Base-by-base conservation (phyloP, 2,888 invertebrate species). In the Rhodophaea formosa region DNA sequence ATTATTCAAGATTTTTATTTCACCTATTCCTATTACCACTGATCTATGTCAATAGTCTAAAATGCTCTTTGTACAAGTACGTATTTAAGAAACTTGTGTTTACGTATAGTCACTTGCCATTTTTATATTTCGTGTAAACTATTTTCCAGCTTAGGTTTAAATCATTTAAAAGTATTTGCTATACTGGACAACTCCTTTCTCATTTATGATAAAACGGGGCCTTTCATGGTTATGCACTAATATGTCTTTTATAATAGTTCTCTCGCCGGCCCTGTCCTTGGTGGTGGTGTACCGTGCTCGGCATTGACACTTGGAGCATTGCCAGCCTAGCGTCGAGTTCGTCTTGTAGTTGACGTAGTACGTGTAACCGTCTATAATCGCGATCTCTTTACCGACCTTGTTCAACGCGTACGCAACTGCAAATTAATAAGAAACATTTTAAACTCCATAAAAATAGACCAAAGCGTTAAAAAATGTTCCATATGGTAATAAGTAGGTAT, bases 211-310 rank as follows among this genome's bases (percentile, higher is more conserved):
- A 43, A 59, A 69, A 8, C 56, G 35, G 8, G 67, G 66, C 0
- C 64, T 66, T 6, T 46, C 14, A 35, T 72, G 74, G 0, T 44
- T 58, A 15, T 74, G 74, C 12, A 12, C 12, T 12, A 39, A 12
- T n/a, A 12, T 8, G 12, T 12, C n/a, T 8, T 39, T 39, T 10
- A 39, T 39, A n/a, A 39, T 39, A 12, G 10, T 12, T 5, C 39
- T 10, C 39, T 39, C 39, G 3, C 6, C 1, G n/a, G 39, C 39
- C 12, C 39, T 8, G 39, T 12, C 39, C 3, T n/a, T 39, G 39
- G 12, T 39, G 15, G 46, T 46, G 12, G 46, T 46, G 46, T 17
- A 46, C 12, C 46, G 46, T 12, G 46, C 46, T 12, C 10, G 17
- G 23, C 46, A 46, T 16, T 17, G 15, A 10, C 23, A 17, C 23